phyloP scores from a whole-genome alignment of 92 coral and sea anemone species.

The Pocillopora meandrina region DNA sequence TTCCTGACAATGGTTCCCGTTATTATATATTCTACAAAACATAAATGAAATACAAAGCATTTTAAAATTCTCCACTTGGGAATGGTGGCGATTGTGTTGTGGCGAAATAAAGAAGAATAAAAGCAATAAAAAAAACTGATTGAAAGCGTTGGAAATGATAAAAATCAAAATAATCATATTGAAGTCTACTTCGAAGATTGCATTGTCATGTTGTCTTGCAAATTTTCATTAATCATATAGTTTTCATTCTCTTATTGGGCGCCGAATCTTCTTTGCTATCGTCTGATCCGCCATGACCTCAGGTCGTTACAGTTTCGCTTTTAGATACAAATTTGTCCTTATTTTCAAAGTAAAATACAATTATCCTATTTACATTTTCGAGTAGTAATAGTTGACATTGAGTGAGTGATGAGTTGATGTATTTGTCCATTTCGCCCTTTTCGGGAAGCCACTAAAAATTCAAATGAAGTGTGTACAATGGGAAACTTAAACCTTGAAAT shows the following conservation, averaged over 20 bases:
- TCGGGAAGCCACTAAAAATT: slow-evolving; percentile 22
- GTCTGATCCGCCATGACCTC: not conserved
- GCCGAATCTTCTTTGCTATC: not conserved
- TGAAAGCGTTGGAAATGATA: not conserved
- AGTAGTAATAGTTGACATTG: not conserved
- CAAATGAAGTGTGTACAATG: slow-evolving; percentile 10
- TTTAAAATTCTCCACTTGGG: not conserved
- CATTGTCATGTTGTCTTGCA: not conserved
- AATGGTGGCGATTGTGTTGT: not conserved
- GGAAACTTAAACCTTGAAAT: slow-evolving; percentile 13
- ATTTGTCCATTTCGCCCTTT: slow-evolving; percentile 25
- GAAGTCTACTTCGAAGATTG: not conserved
- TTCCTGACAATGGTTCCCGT: no score
- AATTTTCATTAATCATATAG: not conserved
- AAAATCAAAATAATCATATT: slow-evolving; percentile 2
- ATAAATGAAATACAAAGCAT: not conserved
- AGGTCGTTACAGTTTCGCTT: not conserved
- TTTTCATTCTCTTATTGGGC: not conserved
- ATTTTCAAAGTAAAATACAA: not conserved
- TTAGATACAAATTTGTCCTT: not conserved
- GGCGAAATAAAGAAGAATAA: not conserved
- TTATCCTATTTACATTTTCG: slow-evolving; percentile 2
- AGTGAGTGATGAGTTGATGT: slow-evolving; percentile 3
- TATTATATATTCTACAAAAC: no score
- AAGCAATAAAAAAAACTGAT: slow-evolving; percentile 1